Percentiles rank a stretch among this genome's conserved stretches.
phyloP scores from a whole-genome alignment of 2,797 vertebrate genomes.

The Tachyglossus aculeatus region DNA sequence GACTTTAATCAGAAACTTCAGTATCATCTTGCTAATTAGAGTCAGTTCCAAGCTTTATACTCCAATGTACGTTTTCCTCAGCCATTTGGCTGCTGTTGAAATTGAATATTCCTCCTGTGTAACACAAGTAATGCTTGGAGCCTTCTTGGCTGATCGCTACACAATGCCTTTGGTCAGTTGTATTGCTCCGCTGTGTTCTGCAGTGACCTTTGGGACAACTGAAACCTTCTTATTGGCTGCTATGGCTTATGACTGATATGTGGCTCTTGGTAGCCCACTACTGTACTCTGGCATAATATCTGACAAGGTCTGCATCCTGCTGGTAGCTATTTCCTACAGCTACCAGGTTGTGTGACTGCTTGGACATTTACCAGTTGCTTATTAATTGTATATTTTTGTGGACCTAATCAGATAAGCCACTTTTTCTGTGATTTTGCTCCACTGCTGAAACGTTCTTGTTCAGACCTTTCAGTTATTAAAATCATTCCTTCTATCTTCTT shows the following conservation, averaged over 20 bases:
- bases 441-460: conserved; percentile 46
- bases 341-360: conserved; percentile 19
- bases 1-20: not conserved
- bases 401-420: conserved; percentile 46
- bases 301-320: conserved; percentile 5
- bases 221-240: conserved; percentile 40
- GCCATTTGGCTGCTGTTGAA: not conserved
- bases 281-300: conserved; percentile 27
- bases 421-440: conserved; percentile 60
- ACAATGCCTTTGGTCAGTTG: not conserved
- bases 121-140: not conserved
- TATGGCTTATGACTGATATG: conserved; percentile 37
- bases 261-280: conserved; percentile 32
- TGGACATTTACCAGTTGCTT: not conserved
- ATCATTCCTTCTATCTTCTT: conserved; percentile 28
- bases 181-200: conserved; percentile 42
- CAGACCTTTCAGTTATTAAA: conserved; percentile 29
- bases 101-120: not conserved
- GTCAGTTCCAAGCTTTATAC: not conserved
- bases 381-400: conserved; percentile 43
- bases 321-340: conserved; percentile 14
- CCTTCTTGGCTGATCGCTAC: not conserved
- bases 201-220: conserved; percentile 27
- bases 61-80: not conserved
- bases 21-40: not conserved